A percentile compares a stretch with the other conserved stretches of the same genome.
Evolutionary conservation across 64 coral and sea anemone genomes (phyloP).

Genomic region (Stylophora pistillata): DNA sequence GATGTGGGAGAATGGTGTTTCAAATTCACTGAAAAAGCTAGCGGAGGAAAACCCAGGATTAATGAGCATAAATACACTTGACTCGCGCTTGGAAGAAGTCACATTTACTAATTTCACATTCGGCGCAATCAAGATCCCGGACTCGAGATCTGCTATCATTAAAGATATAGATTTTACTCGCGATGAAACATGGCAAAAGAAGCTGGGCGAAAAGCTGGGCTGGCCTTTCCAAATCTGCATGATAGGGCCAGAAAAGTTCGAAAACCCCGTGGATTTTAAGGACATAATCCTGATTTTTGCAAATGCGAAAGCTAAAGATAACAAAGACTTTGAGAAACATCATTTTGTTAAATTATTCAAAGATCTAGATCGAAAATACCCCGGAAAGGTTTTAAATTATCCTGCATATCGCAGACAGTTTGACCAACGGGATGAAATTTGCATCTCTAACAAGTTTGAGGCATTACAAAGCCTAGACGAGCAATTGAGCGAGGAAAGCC

Average conservation of each 20-base stretch:
- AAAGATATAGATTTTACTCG: not conserved
- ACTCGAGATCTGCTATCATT: not conserved
- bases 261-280: not conserved
- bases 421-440: not conserved
- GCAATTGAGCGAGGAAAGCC: not conserved
- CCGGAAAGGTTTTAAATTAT: not conserved
- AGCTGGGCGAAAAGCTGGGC: not conserved
- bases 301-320: not conserved
- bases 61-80: not conserved
- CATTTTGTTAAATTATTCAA: too few relatives aligned
- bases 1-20: conserved; percentile 11
- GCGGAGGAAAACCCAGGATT: not conserved
- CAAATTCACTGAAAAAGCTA: not conserved
- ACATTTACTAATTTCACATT: not conserved
- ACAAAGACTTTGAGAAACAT: not conserved
- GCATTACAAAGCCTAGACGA: not conserved
- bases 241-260: not conserved
- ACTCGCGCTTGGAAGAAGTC: not conserved
- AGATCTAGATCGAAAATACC: conserved; percentile 8
- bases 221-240: conserved; percentile 15
- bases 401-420: not conserved
- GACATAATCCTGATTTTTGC: conserved; percentile 1
- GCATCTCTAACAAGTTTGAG: not conserved
- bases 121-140: not conserved
- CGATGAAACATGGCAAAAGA: not conserved